Percentiles rank a stretch among this genome's conserved stretches.
These are phyloP conservation scores for Sciaenops ocellatus DNA, from an alignment of 2,797 vertebrate genomes.

Conservation along the genomic window DNA sequence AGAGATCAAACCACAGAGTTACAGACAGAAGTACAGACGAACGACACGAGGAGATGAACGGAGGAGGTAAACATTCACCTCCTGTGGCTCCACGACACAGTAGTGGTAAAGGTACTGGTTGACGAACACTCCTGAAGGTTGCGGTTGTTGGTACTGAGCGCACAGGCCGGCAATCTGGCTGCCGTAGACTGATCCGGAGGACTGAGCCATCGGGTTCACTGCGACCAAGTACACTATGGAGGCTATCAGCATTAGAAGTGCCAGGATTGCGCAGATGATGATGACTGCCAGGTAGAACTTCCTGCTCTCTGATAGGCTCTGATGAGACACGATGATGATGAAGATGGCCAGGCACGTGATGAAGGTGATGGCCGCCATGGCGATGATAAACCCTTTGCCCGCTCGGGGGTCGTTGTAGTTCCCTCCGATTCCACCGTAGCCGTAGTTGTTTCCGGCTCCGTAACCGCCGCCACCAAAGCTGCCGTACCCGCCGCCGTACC, in stretches of 20 bases:
- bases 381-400: constrained; percentile 91
- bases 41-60: neutral
- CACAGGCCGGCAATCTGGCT: constrained; percentile 87
- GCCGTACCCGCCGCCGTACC: constrained; percentile 41
- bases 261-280: constrained; percentile 86
- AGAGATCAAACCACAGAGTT: neutral
- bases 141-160: constrained; percentile 84
- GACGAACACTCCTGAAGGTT: constrained; percentile 69
- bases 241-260: constrained; percentile 89
- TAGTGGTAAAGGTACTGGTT: constrained; percentile 96
- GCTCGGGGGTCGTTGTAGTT: constrained; percentile 89
- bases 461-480: constrained; percentile 69
- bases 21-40: neutral
- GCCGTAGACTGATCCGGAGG: constrained; percentile 84
- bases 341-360: constrained; percentile 85
- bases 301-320: constrained; percentile 82
- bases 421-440: constrained; percentile 84
- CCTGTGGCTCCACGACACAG: constrained; percentile 94
- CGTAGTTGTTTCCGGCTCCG: constrained; percentile 71
- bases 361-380: constrained; percentile 89
- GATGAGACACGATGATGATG: constrained; percentile 87
- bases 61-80: constrained; percentile 81
- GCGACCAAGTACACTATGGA: constrained; percentile 91
- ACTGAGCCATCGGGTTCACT: constrained; percentile 90
- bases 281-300: constrained; percentile 88